phyloP scores from a whole-genome alignment of 2,113 vertebrate genomes.

The Hippotragus niger region DNA sequence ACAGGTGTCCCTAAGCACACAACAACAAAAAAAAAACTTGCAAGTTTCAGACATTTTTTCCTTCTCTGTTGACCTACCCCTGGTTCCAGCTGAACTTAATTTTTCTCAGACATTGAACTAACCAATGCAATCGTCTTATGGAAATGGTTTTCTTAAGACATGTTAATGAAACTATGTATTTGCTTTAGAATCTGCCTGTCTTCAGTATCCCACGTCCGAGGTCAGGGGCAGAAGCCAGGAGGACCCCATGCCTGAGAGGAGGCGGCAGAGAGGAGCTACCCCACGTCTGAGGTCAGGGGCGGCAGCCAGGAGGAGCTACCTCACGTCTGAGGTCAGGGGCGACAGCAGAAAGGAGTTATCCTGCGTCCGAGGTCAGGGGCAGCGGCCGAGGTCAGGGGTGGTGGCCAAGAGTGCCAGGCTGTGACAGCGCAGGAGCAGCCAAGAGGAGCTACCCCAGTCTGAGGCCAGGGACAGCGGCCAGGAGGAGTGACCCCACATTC shows the following conservation, averaged over 20 bases:
- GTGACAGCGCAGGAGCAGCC: rapidly evolving
- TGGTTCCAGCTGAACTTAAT: background rate
- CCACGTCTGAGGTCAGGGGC: rapidly evolving
- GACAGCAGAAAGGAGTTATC: rapidly evolving
- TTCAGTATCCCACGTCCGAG: rapidly evolving
- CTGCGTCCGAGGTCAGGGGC: rapidly evolving
- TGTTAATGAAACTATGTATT: background rate
- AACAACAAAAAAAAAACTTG: background rate
- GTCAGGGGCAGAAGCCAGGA: too few species aligned
- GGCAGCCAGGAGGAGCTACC: rapidly evolving
- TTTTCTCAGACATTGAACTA: background rate
- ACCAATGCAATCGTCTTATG: background rate
- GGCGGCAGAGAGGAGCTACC: rapidly evolving
- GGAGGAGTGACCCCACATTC: rapidly evolving
- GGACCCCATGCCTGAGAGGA: rapidly evolving
- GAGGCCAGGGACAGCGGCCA: too few species aligned
- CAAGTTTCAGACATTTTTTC: background rate
- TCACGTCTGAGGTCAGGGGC: too few species aligned
- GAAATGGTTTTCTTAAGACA: background rate
- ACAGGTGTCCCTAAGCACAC: background rate
- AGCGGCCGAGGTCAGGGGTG: too few species aligned
- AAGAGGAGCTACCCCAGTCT: too few species aligned
- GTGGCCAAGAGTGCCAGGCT: too few species aligned
- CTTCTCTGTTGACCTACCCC: background rate
- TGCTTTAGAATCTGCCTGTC: background rate